Conservation (phyloP, 2,888 invertebrate species). For the Tiliacea citrago region DNA sequence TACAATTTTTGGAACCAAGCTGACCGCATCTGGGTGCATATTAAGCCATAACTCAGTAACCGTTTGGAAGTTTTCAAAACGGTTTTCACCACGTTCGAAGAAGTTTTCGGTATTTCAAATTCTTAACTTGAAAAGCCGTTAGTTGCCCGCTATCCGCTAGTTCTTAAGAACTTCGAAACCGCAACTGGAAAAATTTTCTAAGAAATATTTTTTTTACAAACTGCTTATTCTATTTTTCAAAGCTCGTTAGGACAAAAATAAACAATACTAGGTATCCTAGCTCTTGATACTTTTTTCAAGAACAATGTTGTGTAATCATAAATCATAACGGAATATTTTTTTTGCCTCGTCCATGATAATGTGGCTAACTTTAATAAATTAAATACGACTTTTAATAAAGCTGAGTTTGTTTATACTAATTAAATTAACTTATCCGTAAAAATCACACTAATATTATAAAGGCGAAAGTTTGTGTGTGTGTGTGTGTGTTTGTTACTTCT, state of each 20-base stretch:
- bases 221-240: constrained; percentile 23
- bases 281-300: constrained; percentile 27
- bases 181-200: background rate
- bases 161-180: constrained; percentile 21
- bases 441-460: too few relatives aligned
- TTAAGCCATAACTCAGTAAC: constrained; percentile 10
- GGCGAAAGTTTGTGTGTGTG: too few relatives aligned
- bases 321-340: constrained; percentile 30
- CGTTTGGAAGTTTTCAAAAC: constrained; percentile 23
- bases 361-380: background rate
- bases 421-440: too few relatives aligned
- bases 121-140: constrained; percentile 12
- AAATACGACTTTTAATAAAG: background rate
- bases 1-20: background rate
- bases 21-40: background rate
- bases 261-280: background rate
- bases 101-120: constrained; percentile 40
- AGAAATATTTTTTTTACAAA: constrained; percentile 4
- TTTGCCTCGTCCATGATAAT: background rate
- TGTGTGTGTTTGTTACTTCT: too few relatives aligned
- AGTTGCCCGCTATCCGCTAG: constrained; percentile 17
- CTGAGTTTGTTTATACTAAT: background rate
- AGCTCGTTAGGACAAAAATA: constrained; percentile 31
- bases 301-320: constrained; percentile 26
- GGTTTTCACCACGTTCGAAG: constrained; percentile 34